phyloP scores from a whole-genome alignment of 2,797 vertebrate genomes.

The Dallia pectoralis region DNA sequence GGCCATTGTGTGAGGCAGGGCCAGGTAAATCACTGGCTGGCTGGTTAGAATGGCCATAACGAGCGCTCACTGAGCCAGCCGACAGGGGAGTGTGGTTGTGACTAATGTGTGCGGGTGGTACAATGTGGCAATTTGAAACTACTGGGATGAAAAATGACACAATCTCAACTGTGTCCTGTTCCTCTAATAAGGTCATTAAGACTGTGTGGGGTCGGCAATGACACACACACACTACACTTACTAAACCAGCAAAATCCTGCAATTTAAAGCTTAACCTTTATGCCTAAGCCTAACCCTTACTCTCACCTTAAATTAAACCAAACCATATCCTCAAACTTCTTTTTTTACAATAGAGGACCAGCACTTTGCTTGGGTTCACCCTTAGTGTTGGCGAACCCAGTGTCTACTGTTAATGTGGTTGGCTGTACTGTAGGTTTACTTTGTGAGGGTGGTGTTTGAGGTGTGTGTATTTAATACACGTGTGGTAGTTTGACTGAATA shows the following conservation, averaged over 20 bases:
- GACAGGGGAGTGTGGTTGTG: background rate
- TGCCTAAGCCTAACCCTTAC: too few species aligned
- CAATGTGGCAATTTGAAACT: background rate
- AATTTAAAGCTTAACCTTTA: too few species aligned
- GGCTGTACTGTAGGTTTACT: too few species aligned
- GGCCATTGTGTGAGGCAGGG: slow-evolving; percentile 19
- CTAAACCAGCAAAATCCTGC: too few species aligned
- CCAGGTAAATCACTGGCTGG: background rate
- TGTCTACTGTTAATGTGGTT: background rate
- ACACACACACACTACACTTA: background rate
- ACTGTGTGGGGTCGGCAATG: background rate
- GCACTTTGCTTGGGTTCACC: too few species aligned
- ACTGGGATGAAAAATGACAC: slow-evolving; percentile 22
- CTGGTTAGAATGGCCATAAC: background rate
- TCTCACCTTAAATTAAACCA: background rate
- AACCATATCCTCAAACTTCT: too few species aligned
- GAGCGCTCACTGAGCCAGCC: background rate
- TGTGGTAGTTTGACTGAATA: too few species aligned
- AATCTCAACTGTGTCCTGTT: slow-evolving; percentile 5
- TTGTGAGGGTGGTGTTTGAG: too few species aligned
- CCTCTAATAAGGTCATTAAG: slow-evolving; percentile 27
- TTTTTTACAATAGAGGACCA: too few species aligned
- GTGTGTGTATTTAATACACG: too few species aligned
- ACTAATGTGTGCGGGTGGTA: background rate
- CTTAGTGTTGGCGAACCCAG: background rate